phyloP scores from a whole-genome alignment of 2,888 invertebrate species.

The Smittia aterrima region DNA sequence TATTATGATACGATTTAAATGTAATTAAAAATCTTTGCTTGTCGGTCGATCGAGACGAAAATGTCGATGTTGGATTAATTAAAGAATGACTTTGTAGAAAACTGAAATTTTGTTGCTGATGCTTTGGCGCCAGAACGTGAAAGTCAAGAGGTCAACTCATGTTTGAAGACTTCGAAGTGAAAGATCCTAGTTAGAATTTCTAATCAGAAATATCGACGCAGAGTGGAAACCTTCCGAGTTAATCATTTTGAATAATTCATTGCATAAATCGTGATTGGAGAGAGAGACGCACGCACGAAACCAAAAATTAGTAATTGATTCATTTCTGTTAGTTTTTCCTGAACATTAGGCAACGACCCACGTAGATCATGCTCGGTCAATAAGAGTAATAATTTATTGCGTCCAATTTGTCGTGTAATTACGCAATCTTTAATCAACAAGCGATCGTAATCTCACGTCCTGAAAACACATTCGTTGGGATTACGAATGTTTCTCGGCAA shows the following conservation, averaged over 20 bases:
- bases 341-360: conserved; percentile 4
- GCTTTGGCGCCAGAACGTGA: conserved; percentile 28
- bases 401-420: conserved; percentile 31
- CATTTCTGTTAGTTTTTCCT: conserved; percentile 30
- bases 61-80: conserved; percentile 28
- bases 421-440: conserved; percentile 31
- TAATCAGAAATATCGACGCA: not conserved
- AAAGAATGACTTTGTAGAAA: conserved; percentile 31
- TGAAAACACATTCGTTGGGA: not conserved
- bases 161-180: not conserved
- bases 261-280: conserved; percentile 22
- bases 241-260: conserved; percentile 37
- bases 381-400: conserved; percentile 41
- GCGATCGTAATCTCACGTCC: not conserved
- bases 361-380: conserved; percentile 22
- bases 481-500: not conserved
- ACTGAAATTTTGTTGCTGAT: conserved; percentile 9
- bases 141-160: conserved; percentile 6
- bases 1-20: conserved; percentile 13
- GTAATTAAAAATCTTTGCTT: conserved; percentile 21
- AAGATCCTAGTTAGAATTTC: not conserved
- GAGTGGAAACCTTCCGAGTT: too few relatives aligned
- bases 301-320: conserved; percentile 38
- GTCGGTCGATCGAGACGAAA: not conserved
- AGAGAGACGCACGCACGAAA: conserved; percentile 23